Percentiles rank a stretch among this genome's conserved stretches.
Evolutionary conservation across 53 echinoderm and acorn worm species (phyloP).

Genomic region (Echinometra lucunter): DNA sequence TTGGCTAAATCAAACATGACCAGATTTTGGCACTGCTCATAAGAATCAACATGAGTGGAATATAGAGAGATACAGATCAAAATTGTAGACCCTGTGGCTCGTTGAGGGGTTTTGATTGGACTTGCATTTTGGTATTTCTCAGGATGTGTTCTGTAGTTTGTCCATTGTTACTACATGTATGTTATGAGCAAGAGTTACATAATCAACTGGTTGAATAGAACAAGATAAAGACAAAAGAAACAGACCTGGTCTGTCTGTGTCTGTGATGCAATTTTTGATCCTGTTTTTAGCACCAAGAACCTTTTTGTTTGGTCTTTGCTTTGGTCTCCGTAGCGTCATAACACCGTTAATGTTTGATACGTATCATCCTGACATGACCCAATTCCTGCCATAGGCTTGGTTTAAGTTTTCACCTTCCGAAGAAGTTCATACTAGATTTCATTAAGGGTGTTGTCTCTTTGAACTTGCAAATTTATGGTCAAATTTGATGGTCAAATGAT

Average conservation of each 20-base stretch:
- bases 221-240: background rate
- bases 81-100: background rate
- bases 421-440: background rate
- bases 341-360: background rate
- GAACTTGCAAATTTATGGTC: background rate
- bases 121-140: background rate
- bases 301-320: background rate
- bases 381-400: background rate
- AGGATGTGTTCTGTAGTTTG: background rate
- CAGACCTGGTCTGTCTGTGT: no score
- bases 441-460: background rate
- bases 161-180: no score
- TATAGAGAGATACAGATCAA: background rate
- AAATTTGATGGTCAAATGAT: no score
- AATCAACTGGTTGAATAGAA: background rate
- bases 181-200: background rate
- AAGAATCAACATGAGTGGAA: slow-evolving; percentile 18
- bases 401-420: background rate
- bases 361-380: background rate
- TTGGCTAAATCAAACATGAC: slow-evolving; percentile 31
- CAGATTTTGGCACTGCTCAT: slow-evolving; percentile 2
- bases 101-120: background rate
- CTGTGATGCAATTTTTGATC: no score
- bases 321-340: slow-evolving; percentile 31
- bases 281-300: background rate